Base-by-base conservation (phyloP, 2,797 vertebrate genomes). In the Choloepus didactylus region DNA sequence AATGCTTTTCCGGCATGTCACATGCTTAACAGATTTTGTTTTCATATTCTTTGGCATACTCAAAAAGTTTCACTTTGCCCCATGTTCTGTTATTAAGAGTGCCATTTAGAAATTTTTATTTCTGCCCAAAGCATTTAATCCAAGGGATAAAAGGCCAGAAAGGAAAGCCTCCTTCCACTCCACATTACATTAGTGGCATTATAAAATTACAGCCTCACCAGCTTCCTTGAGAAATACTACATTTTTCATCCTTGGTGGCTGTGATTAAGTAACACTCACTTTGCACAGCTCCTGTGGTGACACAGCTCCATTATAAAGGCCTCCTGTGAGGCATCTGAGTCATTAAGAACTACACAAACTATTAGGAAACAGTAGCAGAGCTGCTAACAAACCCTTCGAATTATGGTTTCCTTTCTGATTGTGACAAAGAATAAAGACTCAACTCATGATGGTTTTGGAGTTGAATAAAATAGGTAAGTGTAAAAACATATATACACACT, bases 201-300 rank as follows among this genome's bases (percentile, higher is more conserved):
- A 97, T 85, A 96, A 96, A 95, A 97, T 95, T 95, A 93, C 27
- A 89, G 91, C 89, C 87, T 95, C 87, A 9, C 69, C 19, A 11
- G 84, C 91, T 97, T 93, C 81, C 93, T 89, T 62, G 70, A 94
- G 95, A 89, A 88, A 96, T 73, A 56, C 60, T 67, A 54, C 69
- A 93, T 49, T 96, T 92, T 95, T 96, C 93, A 76, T 81, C 86
- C 94, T 92, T n/a, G 77, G 86, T 93, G 67, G 89, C 91, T 95
- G 75, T 96, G 95, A 97, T 93, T 89, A 98, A 97, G 81, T 89
- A 95, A 97, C 81, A 60, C 69, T 93, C 67, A 83, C 64, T 88
- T 89, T 62, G 64, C 41, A 38, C 82, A 64, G 89, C n/a, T 94
- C 97, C 94, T 44, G 69, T 93, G 93, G 96, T 51, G 59, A 84